phyloP scores from a whole-genome alignment of 2,888 invertebrate genomes.

The Acronicta leporina region DNA sequence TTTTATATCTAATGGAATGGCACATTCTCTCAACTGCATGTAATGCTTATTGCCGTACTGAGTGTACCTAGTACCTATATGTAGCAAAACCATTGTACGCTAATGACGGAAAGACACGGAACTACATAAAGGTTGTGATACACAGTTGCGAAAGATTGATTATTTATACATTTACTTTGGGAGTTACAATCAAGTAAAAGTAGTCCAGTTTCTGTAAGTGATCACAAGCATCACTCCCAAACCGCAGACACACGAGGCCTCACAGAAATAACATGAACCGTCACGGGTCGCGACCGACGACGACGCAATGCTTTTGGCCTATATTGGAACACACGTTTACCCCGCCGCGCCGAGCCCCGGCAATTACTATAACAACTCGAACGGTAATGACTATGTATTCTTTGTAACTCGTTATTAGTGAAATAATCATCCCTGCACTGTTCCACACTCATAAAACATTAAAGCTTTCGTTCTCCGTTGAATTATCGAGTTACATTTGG shows the following conservation, averaged over 20 bases:
- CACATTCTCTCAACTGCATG: constrained; percentile 64
- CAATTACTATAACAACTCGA: constrained; percentile 65
- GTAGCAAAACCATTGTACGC: constrained; percentile 62
- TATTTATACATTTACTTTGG: not conserved
- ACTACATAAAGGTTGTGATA: constrained; percentile 47
- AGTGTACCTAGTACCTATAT: constrained; percentile 51
- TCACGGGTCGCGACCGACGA: constrained; percentile 62
- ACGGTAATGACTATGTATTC: constrained; percentile 58
- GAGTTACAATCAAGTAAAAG: constrained; percentile 50
- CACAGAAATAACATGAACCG: constrained; percentile 83
- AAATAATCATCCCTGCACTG: constrained; percentile 33
- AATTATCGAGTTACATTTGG: constrained; percentile 31
- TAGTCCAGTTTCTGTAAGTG: constrained; percentile 68
- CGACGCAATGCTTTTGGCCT: constrained; percentile 78
- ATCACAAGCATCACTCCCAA: constrained; percentile 70
- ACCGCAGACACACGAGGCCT: constrained; percentile 78
- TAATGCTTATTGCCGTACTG: constrained; percentile 60
- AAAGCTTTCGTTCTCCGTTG: constrained; percentile 30
- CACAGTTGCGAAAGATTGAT: constrained; percentile 21
- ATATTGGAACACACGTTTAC: constrained; percentile 73
- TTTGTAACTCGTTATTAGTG: constrained; percentile 47
- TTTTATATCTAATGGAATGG: constrained; percentile 67
- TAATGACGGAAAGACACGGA: constrained; percentile 69
- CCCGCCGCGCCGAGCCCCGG: constrained; percentile 59
- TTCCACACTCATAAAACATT: constrained; percentile 35